Evolutionary conservation across 2,888 invertebrate genomes (phyloP).

Genomic region (Caenorhabditis sp.): DNA sequence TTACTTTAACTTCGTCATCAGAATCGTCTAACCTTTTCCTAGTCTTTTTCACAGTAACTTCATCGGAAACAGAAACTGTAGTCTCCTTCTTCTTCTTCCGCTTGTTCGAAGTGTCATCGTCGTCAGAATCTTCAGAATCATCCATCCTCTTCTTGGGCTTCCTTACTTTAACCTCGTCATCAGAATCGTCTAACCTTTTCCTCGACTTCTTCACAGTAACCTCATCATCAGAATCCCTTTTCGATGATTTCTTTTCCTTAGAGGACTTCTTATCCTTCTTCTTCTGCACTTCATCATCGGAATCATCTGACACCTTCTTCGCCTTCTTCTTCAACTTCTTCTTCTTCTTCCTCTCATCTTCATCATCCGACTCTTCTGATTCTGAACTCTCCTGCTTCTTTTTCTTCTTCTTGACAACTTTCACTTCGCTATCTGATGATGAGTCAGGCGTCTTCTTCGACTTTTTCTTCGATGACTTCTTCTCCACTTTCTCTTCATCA

Average conservation of each 20-base stretch:
- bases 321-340: slow-evolving; percentile 13
- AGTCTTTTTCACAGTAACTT: slow-evolving; percentile 8
- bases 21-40: too few relatives aligned
- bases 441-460: neutral
- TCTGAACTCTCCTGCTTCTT: neutral
- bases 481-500: slow-evolving; percentile 5
- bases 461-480: slow-evolving; percentile 9
- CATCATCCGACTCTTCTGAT: slow-evolving; percentile 8
- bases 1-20: neutral
- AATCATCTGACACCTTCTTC: slow-evolving; percentile 11
- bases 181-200: too few relatives aligned
- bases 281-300: slow-evolving; percentile 7
- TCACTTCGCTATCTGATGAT: slow-evolving; percentile 22
- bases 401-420: neutral
- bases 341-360: too few relatives aligned
- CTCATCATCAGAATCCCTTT: slow-evolving; percentile 12
- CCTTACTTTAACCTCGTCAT: neutral
- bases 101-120: neutral
- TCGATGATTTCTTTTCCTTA: neutral
- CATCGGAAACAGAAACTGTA: too few relatives aligned
- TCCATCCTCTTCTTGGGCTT: neutral
- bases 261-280: slow-evolving; percentile 10
- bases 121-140: slow-evolving; percentile 33
- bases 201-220: neutral
- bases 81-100: neutral